These are phyloP conservation scores for Corvus moneduloides DNA, from an alignment of 2,113 vertebrate genomes.

Conservation along the genomic window DNA sequence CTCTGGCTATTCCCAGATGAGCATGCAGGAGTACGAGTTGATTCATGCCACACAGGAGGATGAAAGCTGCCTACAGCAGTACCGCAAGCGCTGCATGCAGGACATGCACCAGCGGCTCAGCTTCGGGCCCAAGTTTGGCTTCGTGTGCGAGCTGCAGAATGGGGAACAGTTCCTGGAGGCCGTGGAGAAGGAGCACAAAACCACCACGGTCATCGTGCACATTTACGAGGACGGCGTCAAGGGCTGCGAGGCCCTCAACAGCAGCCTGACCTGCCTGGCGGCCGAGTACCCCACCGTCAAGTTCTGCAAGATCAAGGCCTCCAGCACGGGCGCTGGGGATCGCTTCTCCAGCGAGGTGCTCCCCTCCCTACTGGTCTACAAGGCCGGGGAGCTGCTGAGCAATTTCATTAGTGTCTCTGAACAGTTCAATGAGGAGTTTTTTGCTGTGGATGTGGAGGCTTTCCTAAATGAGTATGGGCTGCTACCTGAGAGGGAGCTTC, in stretches of 20 bases:
- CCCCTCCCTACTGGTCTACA: slow-evolving; percentile 91
- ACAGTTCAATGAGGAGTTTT: slow-evolving; percentile 90
- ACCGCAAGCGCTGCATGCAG: slow-evolving; percentile 92
- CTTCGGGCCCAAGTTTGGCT: slow-evolving; percentile 89
- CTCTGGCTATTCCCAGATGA: slow-evolving; percentile 80
- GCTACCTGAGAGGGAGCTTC: slow-evolving; percentile 86
- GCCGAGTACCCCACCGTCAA: slow-evolving; percentile 85
- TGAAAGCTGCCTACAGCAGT: slow-evolving; percentile 87
- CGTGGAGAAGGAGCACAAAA: slow-evolving; percentile 90
- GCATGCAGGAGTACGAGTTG: slow-evolving; percentile 91
- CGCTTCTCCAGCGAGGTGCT: slow-evolving; percentile 89
- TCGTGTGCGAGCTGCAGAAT: slow-evolving; percentile 84
- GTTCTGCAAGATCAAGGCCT: slow-evolving; percentile 94
- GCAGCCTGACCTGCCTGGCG: slow-evolving; percentile 85
- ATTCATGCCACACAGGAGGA: slow-evolving; percentile 87
- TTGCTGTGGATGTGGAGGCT: slow-evolving; percentile 89
- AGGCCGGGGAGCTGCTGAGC: slow-evolving; percentile 91
- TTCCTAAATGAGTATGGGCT: slow-evolving; percentile 95
- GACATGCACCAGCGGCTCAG: slow-evolving; percentile 95
- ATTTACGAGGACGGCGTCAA: slow-evolving; percentile 86
- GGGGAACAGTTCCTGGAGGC: slow-evolving; percentile 92
- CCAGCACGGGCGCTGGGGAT: slow-evolving; percentile 84
- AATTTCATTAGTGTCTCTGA: slow-evolving; percentile 90
- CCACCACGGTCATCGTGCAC: slow-evolving; percentile 88
- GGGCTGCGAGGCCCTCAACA: slow-evolving; percentile 89